Base-by-base conservation (phyloP, 2,888 invertebrate species). In the Pediacus dermestoides region DNA sequence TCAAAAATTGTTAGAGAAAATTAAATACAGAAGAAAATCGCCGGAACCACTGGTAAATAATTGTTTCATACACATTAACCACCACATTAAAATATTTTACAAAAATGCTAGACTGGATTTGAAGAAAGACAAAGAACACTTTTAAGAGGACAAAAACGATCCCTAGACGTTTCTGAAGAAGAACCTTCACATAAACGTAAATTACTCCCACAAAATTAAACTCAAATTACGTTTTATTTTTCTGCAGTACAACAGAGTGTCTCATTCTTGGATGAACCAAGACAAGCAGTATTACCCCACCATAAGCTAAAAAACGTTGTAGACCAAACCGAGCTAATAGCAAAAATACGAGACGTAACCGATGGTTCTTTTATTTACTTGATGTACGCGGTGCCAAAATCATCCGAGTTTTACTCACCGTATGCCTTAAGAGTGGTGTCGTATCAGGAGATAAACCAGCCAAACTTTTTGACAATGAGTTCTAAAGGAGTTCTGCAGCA, bases 391-490 rank as follows among this genome's bases (percentile, higher is more conserved):
- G 81, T 84, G 1, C 77, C 81, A n/a, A 77, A 77, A 38, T 76
- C 79, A 2, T 86, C 85, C 44, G 80, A 83, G 50, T 77, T 76
- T 55, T 88, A 84, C 48, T 81, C 83, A 2, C 86, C 86, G 0
- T 88, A 87, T 58, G 82, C 83, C 42, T 71, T 87, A 18, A 80
- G 89, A 52, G 80, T 88, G 21, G 85, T 87, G 1, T 76, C 79
- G 0, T 90, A 84, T 58, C 48, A 49, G 23, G 76, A 79, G 22
- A 73, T 82, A 12, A 79, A 84, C 53, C 79, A 76, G 59, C 75
- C 70, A 9, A 84, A 87, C 57, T 88, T 81, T 62, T 80, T 86
- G 57, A 92, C 91, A 0, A 83, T 93, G 51, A 88, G 91, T 50
- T 71, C 78, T 2, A 79, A 82, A 58, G 93, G 92, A 1, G 87